A percentile compares a stretch with the other conserved stretches of the same genome.
Conservation (phyloP, 2,888 invertebrate genomes). For the Myopa tessellatipennis region DNA sequence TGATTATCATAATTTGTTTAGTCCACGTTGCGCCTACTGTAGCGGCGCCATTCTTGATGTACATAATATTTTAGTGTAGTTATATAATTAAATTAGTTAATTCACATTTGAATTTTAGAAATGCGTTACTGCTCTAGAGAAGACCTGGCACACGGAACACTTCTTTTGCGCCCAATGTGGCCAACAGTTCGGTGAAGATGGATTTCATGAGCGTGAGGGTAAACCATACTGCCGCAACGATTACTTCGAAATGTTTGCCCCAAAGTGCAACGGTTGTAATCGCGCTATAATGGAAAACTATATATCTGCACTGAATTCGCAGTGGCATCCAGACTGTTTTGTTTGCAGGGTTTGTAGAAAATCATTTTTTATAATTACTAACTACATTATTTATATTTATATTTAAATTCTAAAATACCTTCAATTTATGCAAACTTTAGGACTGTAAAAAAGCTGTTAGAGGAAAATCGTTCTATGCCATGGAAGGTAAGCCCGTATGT, state of each 20-base stretch:
- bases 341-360: slow-evolving; percentile 90
- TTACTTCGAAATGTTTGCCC: slow-evolving; percentile 98
- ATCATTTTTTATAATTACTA: slow-evolving; percentile 6
- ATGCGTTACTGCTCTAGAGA: slow-evolving; percentile 97
- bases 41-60: slow-evolving; percentile 99
- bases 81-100: neutral
- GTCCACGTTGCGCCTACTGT: slow-evolving; percentile 98
- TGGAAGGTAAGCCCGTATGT: slow-evolving; percentile 97
- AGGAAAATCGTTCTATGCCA: slow-evolving; percentile 96
- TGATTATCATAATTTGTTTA: slow-evolving; percentile 98
- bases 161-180: slow-evolving; percentile 99
- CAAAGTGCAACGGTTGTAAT: slow-evolving; percentile 96
- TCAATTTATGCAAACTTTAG: slow-evolving; percentile 70
- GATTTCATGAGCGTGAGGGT: slow-evolving; percentile 96
- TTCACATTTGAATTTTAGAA: slow-evolving; percentile 75
- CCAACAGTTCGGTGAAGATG: slow-evolving; percentile 96
- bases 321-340: slow-evolving; percentile 99
- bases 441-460: slow-evolving; percentile 94
- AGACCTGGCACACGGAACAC: slow-evolving; percentile 99
- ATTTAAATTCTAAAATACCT: neutral
- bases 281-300: slow-evolving; percentile 98
- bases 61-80: slow-evolving; percentile 53
- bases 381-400: neutral
- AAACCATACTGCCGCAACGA: slow-evolving; percentile 96
- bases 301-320: slow-evolving; percentile 95